These are phyloP conservation scores for Callocephalon fimbriatum DNA, from an alignment of 2,113 vertebrate species.

Conservation along the genomic window DNA sequence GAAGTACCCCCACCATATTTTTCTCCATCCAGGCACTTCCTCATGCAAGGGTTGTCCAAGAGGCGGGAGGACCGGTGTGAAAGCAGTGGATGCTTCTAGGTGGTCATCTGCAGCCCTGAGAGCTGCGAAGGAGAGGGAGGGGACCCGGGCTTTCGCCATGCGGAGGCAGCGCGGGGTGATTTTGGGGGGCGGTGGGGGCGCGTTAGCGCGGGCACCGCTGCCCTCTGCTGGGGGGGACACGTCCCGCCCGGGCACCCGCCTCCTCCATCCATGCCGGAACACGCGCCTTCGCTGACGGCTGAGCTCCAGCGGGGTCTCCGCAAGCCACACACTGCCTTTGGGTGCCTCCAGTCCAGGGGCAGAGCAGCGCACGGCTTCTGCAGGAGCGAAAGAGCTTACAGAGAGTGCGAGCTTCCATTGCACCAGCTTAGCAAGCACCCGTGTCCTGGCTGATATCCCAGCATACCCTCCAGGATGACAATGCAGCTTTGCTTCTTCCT, in stretches of 20 bases:
- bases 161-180: not conserved
- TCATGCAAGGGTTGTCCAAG: not conserved
- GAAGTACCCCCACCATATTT: not conserved
- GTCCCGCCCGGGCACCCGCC: not conserved
- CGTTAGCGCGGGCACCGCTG: not conserved
- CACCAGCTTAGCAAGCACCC: not conserved
- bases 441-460: not conserved
- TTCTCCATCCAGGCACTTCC: not conserved
- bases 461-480: not conserved
- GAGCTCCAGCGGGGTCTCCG: not conserved
- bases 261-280: not conserved
- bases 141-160: not conserved
- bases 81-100: not conserved
- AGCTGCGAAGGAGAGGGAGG: not conserved
- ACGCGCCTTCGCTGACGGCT: not conserved
- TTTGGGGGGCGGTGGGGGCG: not conserved
- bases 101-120: not conserved
- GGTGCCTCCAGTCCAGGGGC: not conserved
- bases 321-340: accelerated
- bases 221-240: not conserved
- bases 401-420: not conserved
- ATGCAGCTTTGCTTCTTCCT: not conserved
- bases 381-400: not conserved
- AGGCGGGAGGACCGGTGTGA: not conserved
- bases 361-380: not conserved